These are phyloP conservation scores for Ispidina picta DNA, from an alignment of 2,797 vertebrate species.

Conservation along the genomic window DNA sequence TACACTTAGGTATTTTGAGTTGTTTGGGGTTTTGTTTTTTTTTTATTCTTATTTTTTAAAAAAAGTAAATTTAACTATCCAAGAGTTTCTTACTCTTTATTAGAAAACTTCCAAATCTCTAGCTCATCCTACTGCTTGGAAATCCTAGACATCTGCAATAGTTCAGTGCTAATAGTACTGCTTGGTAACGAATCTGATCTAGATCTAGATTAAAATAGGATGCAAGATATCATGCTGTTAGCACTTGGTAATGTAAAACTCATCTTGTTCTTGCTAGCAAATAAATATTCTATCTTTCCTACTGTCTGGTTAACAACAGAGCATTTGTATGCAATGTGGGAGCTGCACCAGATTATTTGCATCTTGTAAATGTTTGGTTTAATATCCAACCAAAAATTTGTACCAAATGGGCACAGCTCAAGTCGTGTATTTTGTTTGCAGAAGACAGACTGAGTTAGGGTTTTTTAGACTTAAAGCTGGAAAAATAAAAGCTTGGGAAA, in stretches of 20 bases:
- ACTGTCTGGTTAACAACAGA: not conserved
- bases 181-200: not conserved
- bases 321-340: not conserved
- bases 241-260: not conserved
- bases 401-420: slow-evolving; percentile 54
- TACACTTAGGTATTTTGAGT: not conserved
- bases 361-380: slow-evolving; percentile 20
- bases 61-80: not conserved
- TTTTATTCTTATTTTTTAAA: not conserved
- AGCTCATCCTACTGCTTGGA: not conserved
- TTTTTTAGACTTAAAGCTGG: slow-evolving; percentile 40
- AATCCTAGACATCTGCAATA: not conserved
- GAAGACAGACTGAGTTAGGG: slow-evolving; percentile 11
- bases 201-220: slow-evolving; percentile 9
- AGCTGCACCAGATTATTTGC: not conserved
- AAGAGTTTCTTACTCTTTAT: not conserved
- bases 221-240: not conserved
- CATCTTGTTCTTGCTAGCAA: not conserved
- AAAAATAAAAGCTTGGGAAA: slow-evolving; percentile 55
- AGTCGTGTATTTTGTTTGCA: slow-evolving; percentile 35
- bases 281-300: not conserved
- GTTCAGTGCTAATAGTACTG: not conserved
- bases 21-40: not conserved
- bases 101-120: not conserved
- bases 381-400: slow-evolving; percentile 49